These are phyloP conservation scores for Porites divaricata DNA, from an alignment of 92 coral and sea anemone genomes.

Conservation along the genomic window DNA sequence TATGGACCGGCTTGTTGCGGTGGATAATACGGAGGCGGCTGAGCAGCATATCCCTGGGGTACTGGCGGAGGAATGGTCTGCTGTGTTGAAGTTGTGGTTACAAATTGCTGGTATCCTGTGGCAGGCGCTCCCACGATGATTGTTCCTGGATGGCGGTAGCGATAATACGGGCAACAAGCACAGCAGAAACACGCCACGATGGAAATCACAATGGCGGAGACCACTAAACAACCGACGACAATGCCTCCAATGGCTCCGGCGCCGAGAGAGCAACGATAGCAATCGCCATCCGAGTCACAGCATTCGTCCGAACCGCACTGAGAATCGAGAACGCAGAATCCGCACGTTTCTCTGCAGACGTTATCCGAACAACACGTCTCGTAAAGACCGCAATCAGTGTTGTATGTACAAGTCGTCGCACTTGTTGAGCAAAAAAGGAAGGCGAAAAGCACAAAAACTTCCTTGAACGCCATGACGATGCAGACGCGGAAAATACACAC, in stretches of 20 bases:
- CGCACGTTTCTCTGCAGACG: not conserved
- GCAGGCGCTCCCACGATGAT: not conserved
- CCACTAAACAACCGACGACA: not conserved
- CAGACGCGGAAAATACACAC: too few relatives aligned
- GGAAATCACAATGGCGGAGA: not conserved
- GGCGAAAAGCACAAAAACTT: not conserved
- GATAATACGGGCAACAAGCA: constrained; percentile 37
- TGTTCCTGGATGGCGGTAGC: constrained; percentile 16
- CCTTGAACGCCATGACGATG: not conserved
- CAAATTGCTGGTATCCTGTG: not conserved
- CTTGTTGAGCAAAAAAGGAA: not conserved
- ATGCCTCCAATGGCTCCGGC: constrained; percentile 4
- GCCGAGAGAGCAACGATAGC: not conserved
- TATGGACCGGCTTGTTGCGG: not conserved
- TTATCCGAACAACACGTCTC: not conserved
- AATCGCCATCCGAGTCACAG: not conserved
- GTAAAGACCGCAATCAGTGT: not conserved
- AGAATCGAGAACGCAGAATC: not conserved
- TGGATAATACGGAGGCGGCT: not conserved
- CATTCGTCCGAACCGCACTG: constrained; percentile 1
- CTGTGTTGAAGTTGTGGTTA: constrained; percentile 3
- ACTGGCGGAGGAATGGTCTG: constrained; percentile 1
- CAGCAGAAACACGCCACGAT: constrained; percentile 18
- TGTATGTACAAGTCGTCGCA: not conserved
- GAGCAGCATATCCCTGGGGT: not conserved